Conservation (phyloP, 2,797 vertebrate genomes). For the Ambastaia sidthimunki region DNA sequence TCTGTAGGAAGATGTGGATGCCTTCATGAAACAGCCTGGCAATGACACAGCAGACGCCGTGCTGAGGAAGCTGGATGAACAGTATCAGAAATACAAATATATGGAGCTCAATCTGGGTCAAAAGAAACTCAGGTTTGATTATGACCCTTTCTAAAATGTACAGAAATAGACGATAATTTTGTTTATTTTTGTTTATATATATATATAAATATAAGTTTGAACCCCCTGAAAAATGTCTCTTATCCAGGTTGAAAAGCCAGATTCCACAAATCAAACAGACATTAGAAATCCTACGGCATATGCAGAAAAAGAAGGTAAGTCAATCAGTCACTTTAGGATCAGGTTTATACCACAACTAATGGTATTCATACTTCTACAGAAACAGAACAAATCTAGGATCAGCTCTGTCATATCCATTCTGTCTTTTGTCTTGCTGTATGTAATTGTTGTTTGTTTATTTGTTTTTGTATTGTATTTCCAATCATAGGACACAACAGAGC, state of each 20-base stretch:
- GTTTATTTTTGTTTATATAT: neutral
- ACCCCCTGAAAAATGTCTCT: neutral
- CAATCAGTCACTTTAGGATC: neutral
- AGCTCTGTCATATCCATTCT: neutral
- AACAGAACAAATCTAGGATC: neutral
- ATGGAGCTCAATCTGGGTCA: conserved; percentile 98
- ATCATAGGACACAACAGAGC: conserved; percentile 87
- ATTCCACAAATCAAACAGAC: conserved; percentile 99
- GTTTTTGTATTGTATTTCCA: conserved; percentile 30
- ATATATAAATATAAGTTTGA: too few relatives aligned
- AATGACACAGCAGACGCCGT: conserved; percentile 93
- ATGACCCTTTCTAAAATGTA: neutral
- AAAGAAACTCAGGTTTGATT: conserved; percentile 90
- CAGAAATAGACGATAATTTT: neutral
- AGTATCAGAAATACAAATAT: conserved; percentile 99
- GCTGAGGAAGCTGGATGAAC: conserved; percentile 92
- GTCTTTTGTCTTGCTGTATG: neutral
- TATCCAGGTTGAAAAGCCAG: conserved; percentile 91
- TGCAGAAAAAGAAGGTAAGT: conserved; percentile 98
- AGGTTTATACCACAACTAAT: neutral
- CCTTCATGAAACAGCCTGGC: conserved; percentile 95
- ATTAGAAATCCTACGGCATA: conserved; percentile 96
- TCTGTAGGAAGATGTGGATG: conserved; percentile 94
- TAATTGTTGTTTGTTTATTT: neutral
- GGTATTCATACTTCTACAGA: neutral